These are phyloP conservation scores for Acestrorhynchus altus DNA, from an alignment of 2,797 vertebrate genomes.

Conservation along the genomic window DNA sequence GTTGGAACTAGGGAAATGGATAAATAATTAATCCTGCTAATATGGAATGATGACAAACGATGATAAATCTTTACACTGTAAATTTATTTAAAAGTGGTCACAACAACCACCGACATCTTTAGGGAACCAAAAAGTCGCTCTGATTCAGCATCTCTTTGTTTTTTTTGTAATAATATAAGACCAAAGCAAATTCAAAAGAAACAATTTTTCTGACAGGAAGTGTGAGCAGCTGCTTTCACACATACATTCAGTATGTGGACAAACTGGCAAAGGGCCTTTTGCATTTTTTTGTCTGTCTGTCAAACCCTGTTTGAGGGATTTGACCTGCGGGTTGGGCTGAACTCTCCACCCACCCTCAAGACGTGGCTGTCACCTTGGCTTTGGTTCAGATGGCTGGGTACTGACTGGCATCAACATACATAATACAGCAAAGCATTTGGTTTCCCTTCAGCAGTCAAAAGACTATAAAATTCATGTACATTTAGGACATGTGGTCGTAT, in stretches of 20 bases:
- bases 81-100: too few species aligned
- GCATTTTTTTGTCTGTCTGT: neutral
- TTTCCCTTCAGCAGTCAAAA: conserved; percentile 2
- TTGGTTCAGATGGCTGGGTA: conserved; percentile 59
- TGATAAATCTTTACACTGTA: too few species aligned
- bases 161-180: too few species aligned
- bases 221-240: neutral
- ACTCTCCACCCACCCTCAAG: conserved; percentile 49
- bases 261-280: neutral
- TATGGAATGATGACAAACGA: too few species aligned
- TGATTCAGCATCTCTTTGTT: too few species aligned
- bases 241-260: neutral
- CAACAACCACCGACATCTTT: too few species aligned
- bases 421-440: conserved; percentile 31
- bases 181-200: too few species aligned
- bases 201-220: neutral
- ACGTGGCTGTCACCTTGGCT: conserved; percentile 53
- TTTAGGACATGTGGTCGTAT: neutral
- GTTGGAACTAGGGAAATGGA: too few species aligned
- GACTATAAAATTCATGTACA: neutral
- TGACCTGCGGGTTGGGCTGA: conserved; percentile 34
- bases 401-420: conserved; percentile 55
- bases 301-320: conserved; percentile 1
- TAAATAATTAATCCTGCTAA: too few species aligned
- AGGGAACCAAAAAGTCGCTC: too few species aligned